These are phyloP conservation scores for Caenorhabditis remanei DNA, from an alignment of 1,140 invertebrate species.

Conservation along the genomic window DNA sequence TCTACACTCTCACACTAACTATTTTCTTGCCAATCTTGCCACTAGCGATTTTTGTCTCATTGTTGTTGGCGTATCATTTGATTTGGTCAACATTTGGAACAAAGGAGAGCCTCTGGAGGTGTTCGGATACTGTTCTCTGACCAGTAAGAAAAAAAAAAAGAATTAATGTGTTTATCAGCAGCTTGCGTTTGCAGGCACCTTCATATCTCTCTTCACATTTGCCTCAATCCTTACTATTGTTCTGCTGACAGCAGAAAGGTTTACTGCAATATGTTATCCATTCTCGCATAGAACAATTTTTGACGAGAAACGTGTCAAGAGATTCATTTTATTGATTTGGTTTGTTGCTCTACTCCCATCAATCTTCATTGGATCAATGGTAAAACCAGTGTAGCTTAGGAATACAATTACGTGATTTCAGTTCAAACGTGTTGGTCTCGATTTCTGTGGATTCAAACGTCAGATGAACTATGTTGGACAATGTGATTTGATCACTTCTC, in stretches of 20 bases:
- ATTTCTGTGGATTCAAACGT: conserved; percentile 74
- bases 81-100: conserved; percentile 65
- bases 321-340: conserved; percentile 71
- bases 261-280: conserved; percentile 76
- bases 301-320: conserved; percentile 62
- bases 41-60: conserved; percentile 90
- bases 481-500: conserved; percentile 72
- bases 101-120: conserved; percentile 42
- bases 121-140: conserved; percentile 70
- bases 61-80: conserved; percentile 80
- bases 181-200: conserved; percentile 65
- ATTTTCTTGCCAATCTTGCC: conserved; percentile 91
- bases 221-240: conserved; percentile 72
- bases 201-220: conserved; percentile 75
- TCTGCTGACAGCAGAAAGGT: conserved; percentile 70
- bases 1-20: conserved; percentile 90
- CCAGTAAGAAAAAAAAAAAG: conserved; percentile 55
- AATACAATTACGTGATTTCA: conserved; percentile 60
- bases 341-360: conserved; percentile 75
- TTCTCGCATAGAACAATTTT: conserved; percentile 68
- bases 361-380: conserved; percentile 74
- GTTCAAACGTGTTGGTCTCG: conserved; percentile 73
- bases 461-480: conserved; percentile 65
- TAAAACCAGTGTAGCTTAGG: neutral
- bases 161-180: neutral